Percentiles rank a stretch among this genome's conserved stretches.
phyloP scores from a whole-genome alignment of 2,888 invertebrate genomes.

The Steinernema hermaphroditum region DNA sequence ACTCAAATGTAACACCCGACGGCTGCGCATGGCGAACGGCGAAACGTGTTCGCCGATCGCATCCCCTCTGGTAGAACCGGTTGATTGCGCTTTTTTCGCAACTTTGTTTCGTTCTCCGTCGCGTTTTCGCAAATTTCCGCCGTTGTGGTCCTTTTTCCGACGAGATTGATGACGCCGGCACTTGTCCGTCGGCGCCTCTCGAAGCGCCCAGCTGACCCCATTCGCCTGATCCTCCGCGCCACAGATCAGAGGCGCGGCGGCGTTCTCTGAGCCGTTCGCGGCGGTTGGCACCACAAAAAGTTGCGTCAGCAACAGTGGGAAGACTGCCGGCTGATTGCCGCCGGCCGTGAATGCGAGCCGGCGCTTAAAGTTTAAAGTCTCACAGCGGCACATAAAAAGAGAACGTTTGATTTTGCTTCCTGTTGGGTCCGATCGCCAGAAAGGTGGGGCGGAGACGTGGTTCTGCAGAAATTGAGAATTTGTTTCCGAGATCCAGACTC shows the following conservation, averaged over 20 bases:
- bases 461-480: too few species aligned
- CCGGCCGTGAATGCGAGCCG: too few species aligned
- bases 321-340: too few species aligned
- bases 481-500: too few species aligned
- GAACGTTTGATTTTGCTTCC: too few species aligned
- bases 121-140: background rate
- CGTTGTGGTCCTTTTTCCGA: background rate
- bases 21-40: background rate
- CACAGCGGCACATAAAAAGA: too few species aligned
- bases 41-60: conserved; percentile 7
- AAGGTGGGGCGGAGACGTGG: too few species aligned
- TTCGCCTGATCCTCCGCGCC: background rate
- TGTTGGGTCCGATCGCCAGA: too few species aligned
- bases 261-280: conserved; percentile 13
- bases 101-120: background rate
- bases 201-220: conserved; percentile 19
- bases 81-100: conserved; percentile 17
- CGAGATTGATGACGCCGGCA: conserved; percentile 1
- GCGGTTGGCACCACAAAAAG: conserved; percentile 24
- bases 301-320: background rate
- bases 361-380: too few species aligned
- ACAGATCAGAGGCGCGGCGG: background rate
- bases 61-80: background rate
- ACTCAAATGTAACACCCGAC: conserved; percentile 13
- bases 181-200: background rate